Evolutionary conservation across 2,888 invertebrate genomes (phyloP), one percentile per base, ranked within the genome.

Genomic region (Rhagonycha lutea): DNA sequence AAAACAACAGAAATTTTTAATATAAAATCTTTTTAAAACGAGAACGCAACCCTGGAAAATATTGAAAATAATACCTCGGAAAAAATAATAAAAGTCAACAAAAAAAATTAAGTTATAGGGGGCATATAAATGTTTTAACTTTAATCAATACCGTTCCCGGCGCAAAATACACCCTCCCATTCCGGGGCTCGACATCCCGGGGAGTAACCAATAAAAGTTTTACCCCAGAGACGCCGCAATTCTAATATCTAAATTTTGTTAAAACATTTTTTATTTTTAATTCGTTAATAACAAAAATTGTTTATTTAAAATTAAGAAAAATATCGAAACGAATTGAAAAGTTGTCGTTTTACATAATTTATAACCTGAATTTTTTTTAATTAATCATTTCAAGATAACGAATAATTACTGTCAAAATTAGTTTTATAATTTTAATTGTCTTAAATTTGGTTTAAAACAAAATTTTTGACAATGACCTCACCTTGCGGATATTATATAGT

Each of bases 81-180:
- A 47, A 47, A 47, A 47, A 47, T 47, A 47, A 47, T 47, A 47
- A 47, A 47, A 47, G 47, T 47, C 47, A 47, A 47, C 47, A 47
- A 47, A 47, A 47, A 47, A 47, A 47, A 47, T 47, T 47, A 47
- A 47, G 47, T 26, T 26, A 60, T 60, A 47, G 72, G 72, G 72
- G 72, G 67, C 72, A 67, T 28, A 68, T 67, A 68, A 60, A 67
- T 65, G 67, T 26, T 72, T 72, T 72, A 65, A 61, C 67, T 14
- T 68, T 72, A 72, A 72, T 72, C 72, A 71, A 71, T 71, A 71
- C 71, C 24, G 63, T 71, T 63, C 23, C 71, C 32, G 63, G 47
- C 65, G 24, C 71, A 32, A 26, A 65, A 65, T 65, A 65, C 26
- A 65, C 26, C 63, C 63, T 65, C 63, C 63, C 63, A 65, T 23